phyloP scores from a whole-genome alignment of 2,888 invertebrate genomes.

The Archaeoteleia sp. region DNA sequence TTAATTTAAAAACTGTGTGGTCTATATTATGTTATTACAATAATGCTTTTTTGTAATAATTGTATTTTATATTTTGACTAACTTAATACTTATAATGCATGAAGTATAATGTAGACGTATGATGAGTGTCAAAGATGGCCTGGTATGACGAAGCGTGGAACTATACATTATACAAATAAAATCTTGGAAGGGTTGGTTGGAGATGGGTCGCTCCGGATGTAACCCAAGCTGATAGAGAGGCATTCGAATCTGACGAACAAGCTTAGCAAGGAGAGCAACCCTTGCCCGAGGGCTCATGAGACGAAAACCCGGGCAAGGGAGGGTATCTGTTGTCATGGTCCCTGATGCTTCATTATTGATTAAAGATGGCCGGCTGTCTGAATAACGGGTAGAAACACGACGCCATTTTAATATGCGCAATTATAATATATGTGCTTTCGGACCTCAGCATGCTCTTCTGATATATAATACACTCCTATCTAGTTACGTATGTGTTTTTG shows the following conservation, averaged over 20 bases:
- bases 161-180: constrained; percentile 44
- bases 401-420: constrained; percentile 75
- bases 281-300: constrained; percentile 69
- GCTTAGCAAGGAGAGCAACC: constrained; percentile 65
- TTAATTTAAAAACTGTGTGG: no score
- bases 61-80: no score
- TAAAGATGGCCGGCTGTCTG: constrained; percentile 73
- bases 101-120: constrained; percentile 44
- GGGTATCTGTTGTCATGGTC: constrained; percentile 75
- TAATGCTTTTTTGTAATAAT: no score
- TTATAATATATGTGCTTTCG: constrained; percentile 71
- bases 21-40: no score
- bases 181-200: constrained; percentile 36
- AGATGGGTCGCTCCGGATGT: constrained; percentile 59
- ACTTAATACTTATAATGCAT: constrained; percentile 45
- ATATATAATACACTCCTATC: constrained; percentile 21
- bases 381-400: constrained; percentile 56
- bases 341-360: constrained; percentile 75
- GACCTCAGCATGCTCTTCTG: constrained; percentile 46
- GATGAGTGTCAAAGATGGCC: constrained; percentile 47
- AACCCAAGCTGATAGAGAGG: constrained; percentile 59
- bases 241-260: constrained; percentile 59
- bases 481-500: constrained; percentile 18
- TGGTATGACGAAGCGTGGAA: constrained; percentile 35
- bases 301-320: constrained; percentile 64